Base-by-base conservation (phyloP, 2,797 vertebrate species). In the Cryptoprocta ferox region DNA sequence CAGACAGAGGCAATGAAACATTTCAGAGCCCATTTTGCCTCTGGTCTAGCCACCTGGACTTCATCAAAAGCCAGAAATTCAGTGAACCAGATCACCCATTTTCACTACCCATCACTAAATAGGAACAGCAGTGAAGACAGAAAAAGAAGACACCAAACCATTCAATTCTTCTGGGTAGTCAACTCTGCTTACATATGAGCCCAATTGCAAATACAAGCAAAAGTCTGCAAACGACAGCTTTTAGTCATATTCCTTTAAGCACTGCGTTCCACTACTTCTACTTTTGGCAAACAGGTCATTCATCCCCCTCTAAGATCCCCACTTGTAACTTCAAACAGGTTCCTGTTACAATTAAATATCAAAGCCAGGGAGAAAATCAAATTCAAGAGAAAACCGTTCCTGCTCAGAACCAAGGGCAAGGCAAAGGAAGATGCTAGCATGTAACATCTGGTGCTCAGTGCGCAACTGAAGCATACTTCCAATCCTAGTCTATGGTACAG, bases 401-500 rank as follows among this genome's bases (percentile, higher is more conserved):
- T 83, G 35, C 26, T 73, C 18, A 70, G 66, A 84, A 80, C 28
- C 56, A 35, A 91, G 12, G 28, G 11, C 32, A 14, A 80, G 61
- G 42, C 45, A 79, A 89, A 80, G 66, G 18, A 53, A 65, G 87
- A 85, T 15, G 53, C 3, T 48, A 3, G 6, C 45, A 35, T 28
- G 42, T 56, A 28, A 28, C 1, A 15, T 21, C 12, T 37, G 48
- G 26, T 26, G n/a, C 42, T 78, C 48, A 2, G 39, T 0, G 8
- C 7, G 59, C 18, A 37, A 42, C 16, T 24, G 37, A 8, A 39
- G 32, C 6, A 16, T 56, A 48, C 24, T 45, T 39, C 42, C 13
- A 0, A 0, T 48, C n/a, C 21, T 28, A 11, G 30, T n/a, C 63
- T 19, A 3, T 1, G 6, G 19, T 0, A 18, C 21, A 68, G 30